Evolutionary conservation across 2,888 invertebrate species (phyloP).

Genomic region (Hyalella azteca): DNA sequence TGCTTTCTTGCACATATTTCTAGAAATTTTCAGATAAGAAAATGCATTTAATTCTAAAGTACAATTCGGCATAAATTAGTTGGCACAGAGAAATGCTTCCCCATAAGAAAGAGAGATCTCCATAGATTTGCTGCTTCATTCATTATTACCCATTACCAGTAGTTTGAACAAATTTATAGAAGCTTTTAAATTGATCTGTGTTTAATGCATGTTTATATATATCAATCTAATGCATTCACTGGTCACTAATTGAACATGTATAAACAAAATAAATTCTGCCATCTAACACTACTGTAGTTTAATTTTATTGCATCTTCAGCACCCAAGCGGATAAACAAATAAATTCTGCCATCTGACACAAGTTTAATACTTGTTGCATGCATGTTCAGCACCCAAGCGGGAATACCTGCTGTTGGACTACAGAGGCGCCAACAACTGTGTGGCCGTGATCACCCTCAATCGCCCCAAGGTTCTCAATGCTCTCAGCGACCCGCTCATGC

Average conservation of each 20-base stretch:
- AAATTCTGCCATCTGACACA: too few species aligned
- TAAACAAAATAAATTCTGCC: background rate
- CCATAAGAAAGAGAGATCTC: too few species aligned
- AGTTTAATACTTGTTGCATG: too few species aligned
- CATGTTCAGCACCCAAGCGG: slow-evolving; percentile 64
- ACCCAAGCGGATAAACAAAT: too few species aligned
- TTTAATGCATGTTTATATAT: background rate
- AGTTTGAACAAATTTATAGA: background rate
- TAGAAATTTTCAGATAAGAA: background rate
- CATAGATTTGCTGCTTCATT: too few species aligned
- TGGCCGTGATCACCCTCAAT: slow-evolving; percentile 1
- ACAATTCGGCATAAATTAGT: too few species aligned
- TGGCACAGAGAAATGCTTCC: too few species aligned
- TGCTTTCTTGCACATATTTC: background rate
- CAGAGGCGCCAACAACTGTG: slow-evolving; percentile 65
- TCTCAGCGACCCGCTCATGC: background rate
- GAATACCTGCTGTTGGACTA: slow-evolving; percentile 83
- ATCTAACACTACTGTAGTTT: too few species aligned
- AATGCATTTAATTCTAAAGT: too few species aligned
- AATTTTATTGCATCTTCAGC: background rate
- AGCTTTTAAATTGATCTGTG: background rate
- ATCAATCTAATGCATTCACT: background rate
- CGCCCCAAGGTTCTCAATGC: background rate
- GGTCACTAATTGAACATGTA: background rate
- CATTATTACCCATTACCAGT: background rate